These are phyloP conservation scores for Pheosia tremula DNA, from an alignment of 2,888 invertebrate genomes.

Conservation along the genomic window DNA sequence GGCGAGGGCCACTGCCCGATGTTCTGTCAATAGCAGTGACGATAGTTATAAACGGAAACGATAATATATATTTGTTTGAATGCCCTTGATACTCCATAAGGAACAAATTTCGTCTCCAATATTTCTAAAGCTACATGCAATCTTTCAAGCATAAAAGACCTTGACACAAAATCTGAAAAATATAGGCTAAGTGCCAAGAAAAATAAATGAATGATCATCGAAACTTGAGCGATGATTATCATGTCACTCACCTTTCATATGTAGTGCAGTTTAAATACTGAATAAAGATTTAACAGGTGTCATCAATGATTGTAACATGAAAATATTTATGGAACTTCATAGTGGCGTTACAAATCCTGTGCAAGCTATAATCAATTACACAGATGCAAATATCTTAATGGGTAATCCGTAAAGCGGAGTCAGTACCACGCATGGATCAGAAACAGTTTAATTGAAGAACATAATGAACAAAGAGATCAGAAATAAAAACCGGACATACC, in stretches of 20 bases:
- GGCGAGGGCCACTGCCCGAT: conserved; percentile 57
- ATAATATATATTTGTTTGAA: conserved; percentile 37
- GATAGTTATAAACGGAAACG: conserved; percentile 36
- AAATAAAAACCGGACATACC: conserved; percentile 77
- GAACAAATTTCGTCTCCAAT: conserved; percentile 31
- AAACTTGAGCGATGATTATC: neutral
- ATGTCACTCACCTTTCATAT: neutral
- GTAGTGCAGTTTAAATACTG: neutral
- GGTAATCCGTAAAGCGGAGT: conserved; percentile 56
- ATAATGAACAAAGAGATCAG: conserved; percentile 70
- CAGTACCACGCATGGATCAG: conserved; percentile 59
- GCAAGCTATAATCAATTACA: conserved; percentile 58
- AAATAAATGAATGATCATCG: conserved; percentile 1
- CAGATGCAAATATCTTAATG: conserved; percentile 39
- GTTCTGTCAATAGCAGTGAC: conserved; percentile 64
- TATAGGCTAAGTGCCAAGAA: conserved; percentile 6
- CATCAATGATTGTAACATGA: conserved; percentile 22
- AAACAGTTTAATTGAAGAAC: conserved; percentile 57
- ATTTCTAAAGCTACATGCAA: conserved; percentile 18
- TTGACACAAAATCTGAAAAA: conserved; percentile 23
- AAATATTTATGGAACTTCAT: conserved; percentile 19
- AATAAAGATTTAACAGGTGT: conserved; percentile 21
- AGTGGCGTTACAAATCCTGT: conserved; percentile 45
- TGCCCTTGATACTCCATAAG: conserved; percentile 31
- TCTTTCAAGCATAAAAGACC: conserved; percentile 9